A percentile compares a stretch with the other conserved stretches of the same genome.
phyloP scores from a whole-genome alignment of 2,113 vertebrate genomes.

The Bubalus kerabau region DNA sequence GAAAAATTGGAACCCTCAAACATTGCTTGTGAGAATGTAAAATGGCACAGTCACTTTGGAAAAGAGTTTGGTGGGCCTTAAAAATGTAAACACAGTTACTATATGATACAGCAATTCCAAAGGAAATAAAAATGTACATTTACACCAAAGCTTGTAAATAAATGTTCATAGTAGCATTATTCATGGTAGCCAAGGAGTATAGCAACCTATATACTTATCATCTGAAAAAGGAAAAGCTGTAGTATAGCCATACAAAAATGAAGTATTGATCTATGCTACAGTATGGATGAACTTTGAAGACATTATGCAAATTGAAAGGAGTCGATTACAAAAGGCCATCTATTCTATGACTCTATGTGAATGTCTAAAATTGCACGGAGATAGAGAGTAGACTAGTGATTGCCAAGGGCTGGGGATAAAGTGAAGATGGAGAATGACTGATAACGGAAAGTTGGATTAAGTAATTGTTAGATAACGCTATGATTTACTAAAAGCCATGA shows the following conservation, averaged over 20 bases:
- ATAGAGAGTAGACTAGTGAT: neutral
- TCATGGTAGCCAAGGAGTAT: neutral
- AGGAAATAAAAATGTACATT: neutral
- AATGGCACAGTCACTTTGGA: neutral
- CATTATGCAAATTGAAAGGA: neutral
- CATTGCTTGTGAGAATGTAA: neutral
- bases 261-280: neutral
- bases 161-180: neutral
- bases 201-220: neutral
- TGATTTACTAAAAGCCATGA: neutral
- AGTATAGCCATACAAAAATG: neutral
- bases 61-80: neutral
- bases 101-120: neutral
- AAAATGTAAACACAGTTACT: neutral
- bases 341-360: neutral
- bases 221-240: neutral
- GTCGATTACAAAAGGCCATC: neutral
- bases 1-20: neutral
- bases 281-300: neutral
- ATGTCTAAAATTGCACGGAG: neutral
- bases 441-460: neutral
- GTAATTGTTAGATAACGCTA: neutral
- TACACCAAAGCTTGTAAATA: neutral
- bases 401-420: neutral
- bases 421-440: neutral